These are phyloP conservation scores for Agrotis ipsilon DNA, from an alignment of 2,888 invertebrate species.

Conservation along the genomic window DNA sequence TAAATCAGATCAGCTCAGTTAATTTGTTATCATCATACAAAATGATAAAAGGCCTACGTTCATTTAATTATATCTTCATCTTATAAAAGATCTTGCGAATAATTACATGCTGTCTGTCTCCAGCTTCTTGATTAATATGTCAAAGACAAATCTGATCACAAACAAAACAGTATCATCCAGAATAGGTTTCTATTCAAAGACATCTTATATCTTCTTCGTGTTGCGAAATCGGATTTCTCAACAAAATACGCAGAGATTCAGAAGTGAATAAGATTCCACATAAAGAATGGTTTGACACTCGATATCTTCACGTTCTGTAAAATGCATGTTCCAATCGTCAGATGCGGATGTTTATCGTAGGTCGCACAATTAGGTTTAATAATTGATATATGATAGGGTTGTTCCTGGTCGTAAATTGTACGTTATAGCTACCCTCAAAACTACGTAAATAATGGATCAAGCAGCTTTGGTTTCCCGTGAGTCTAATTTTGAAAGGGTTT, in stretches of 20 bases:
- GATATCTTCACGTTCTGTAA: conserved; percentile 8
- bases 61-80: background rate
- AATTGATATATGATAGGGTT: conserved; percentile 29
- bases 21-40: background rate
- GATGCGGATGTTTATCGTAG: background rate
- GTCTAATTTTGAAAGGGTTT: conserved; percentile 14
- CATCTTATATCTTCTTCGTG: background rate
- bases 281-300: conserved; percentile 9
- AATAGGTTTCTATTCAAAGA: conserved; percentile 14
- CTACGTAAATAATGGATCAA: conserved; percentile 15
- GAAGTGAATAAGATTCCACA: conserved; percentile 10
- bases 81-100: background rate
- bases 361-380: conserved; percentile 36
- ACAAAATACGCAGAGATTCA: background rate
- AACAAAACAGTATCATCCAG: conserved; percentile 1
- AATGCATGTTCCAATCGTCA: conserved; percentile 7
- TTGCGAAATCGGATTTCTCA: conserved; percentile 13
- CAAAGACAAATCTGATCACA: conserved; percentile 9
- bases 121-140: conserved; percentile 17
- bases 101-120: background rate
- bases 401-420: conserved; percentile 23
- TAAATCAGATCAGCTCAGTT: background rate
- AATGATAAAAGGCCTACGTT: background rate
- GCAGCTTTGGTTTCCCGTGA: conserved; percentile 2
- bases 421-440: conserved; percentile 2